Evolutionary conservation across 2,888 invertebrate species (phyloP).

Genomic region (Tortricodes alternella): DNA sequence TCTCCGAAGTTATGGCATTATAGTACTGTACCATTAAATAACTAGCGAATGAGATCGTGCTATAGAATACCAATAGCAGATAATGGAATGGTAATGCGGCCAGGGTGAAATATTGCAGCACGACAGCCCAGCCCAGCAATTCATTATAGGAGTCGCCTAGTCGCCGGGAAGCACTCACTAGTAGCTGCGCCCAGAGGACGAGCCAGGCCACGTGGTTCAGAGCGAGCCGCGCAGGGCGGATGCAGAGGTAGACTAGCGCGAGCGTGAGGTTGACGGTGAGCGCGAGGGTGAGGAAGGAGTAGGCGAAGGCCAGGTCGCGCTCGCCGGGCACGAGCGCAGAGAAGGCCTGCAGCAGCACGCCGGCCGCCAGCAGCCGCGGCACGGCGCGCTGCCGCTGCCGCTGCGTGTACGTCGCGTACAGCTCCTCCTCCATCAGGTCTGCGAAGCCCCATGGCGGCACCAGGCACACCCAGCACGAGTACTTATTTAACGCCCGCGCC

Average conservation of each 20-base stretch:
- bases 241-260: conserved; percentile 50
- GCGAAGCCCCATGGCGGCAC: conserved; percentile 70
- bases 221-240: conserved; percentile 68
- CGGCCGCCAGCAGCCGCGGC: conserved; percentile 62
- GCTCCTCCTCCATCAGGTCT: conserved; percentile 64
- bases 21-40: conserved; percentile 67
- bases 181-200: conserved; percentile 74
- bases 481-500: conserved; percentile 49
- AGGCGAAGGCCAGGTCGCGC: conserved; percentile 58
- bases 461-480: conserved; percentile 52
- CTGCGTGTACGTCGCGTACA: conserved; percentile 68
- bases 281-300: conserved; percentile 51
- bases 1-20: conserved; percentile 59
- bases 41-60: conserved; percentile 52
- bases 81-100: conserved; percentile 87
- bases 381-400: conserved; percentile 68
- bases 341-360: conserved; percentile 62
- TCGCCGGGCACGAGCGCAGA: conserved; percentile 70
- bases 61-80: conserved; percentile 57
- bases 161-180: conserved; percentile 73
- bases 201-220: conserved; percentile 87
- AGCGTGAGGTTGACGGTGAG: conserved; percentile 53
- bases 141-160: conserved; percentile 80
- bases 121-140: conserved; percentile 88
- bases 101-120: conserved; percentile 88